Evolutionary conservation across 2,888 invertebrate genomes (phyloP), one percentile per base, ranked within the genome.

Genomic region (Exephanes ischioxanthus): DNA sequence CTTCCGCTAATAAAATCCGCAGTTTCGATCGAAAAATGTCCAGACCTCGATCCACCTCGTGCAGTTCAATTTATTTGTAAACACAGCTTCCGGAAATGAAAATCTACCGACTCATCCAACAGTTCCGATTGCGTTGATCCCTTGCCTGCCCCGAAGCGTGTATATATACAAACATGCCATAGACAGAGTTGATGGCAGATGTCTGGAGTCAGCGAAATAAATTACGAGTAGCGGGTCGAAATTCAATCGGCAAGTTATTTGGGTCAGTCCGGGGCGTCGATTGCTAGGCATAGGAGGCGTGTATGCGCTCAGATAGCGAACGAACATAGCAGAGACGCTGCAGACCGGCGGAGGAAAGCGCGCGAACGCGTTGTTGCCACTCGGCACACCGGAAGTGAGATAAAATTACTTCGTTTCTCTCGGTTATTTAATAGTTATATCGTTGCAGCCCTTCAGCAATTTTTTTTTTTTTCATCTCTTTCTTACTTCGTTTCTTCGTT

Each of bases 221-320:
- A 68, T 68, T 30, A 77, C 66, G 22, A 55, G 37, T 22, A 7
- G 51, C 45, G 77, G 19, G 53, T 63, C 61, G 73, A 72, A 78
- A 78, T 81, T 84, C 51, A 84, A 80, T 84, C 68, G 77, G n/a
- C 80, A 80, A 84, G 76, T 76, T 84, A 84, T 84, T 84, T 75
- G 55, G 80, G 76, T 76, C 80, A 66, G 53, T 71, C 45, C 37
- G 30, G 30, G 72, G 55, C 48, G 84, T 41, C 48, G 61, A 51
- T 68, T 81, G 45, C n/a, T 37, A 73, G 61, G 41, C 26, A 45
- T 30, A 33, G n/a, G 11, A 75, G 48, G 70, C 45, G 41, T 61
- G 53, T 71, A 71, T n/a, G 70, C 26, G 30, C 11, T 66, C 48
- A 48, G 70, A 58, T 58, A 45, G 37, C 63, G 66, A n/a, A 48